A percentile compares a stretch with the other conserved stretches of the same genome.
These are phyloP conservation scores for Hylia prasina DNA, from an alignment of 2,113 vertebrate genomes.

Conservation along the genomic window DNA sequence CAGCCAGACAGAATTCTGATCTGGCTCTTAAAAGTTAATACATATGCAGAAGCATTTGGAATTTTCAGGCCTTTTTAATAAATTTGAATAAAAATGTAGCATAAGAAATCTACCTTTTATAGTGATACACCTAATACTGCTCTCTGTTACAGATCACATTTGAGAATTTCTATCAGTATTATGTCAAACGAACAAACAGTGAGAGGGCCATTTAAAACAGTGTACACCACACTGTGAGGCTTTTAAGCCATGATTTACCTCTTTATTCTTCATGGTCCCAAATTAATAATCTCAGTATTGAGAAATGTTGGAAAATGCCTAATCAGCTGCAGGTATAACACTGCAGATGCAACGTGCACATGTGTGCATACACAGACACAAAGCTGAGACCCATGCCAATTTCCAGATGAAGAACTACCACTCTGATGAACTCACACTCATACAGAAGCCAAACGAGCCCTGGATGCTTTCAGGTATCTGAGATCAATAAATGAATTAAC, in stretches of 20 bases:
- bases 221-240: background rate
- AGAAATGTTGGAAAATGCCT: background rate
- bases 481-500: background rate
- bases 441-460: background rate
- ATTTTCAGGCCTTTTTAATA: background rate
- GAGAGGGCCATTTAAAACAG: background rate
- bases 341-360: background rate
- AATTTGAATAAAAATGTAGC: constrained; percentile 4
- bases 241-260: background rate
- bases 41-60: background rate
- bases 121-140: background rate
- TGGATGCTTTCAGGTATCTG: background rate
- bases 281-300: background rate
- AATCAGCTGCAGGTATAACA: background rate
- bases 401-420: background rate
- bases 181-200: background rate
- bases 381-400: background rate
- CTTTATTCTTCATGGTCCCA: background rate
- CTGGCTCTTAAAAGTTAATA: background rate
- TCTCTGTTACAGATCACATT: background rate
- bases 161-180: background rate
- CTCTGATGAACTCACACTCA: background rate
- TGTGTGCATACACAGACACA: background rate
- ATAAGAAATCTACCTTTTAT: background rate
- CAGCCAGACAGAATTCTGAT: constrained; percentile 6